phyloP scores from a whole-genome alignment of 2,888 invertebrate species.

The Xanthorhoe spadicearia region DNA sequence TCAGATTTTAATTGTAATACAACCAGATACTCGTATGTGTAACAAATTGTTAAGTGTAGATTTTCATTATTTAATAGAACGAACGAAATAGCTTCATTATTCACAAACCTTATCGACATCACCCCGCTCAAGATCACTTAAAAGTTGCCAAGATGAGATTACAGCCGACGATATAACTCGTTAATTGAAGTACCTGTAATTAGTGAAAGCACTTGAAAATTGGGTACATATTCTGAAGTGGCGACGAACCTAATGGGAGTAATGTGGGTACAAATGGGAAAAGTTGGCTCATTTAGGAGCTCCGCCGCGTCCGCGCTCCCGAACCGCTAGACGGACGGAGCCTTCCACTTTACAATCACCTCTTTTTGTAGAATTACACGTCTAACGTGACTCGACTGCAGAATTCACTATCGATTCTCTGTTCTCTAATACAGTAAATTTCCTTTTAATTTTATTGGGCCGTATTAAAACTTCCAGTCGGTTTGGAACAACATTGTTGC shows the following conservation, averaged over 20 bases:
- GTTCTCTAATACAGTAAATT: slow-evolving; percentile 55
- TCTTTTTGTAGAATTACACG: slow-evolving; percentile 74
- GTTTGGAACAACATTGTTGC: slow-evolving; percentile 43
- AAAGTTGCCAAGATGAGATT: slow-evolving; percentile 61
- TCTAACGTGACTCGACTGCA: slow-evolving; percentile 67
- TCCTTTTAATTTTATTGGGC: slow-evolving; percentile 57
- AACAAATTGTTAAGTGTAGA: too few relatives aligned
- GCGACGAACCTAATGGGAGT: slow-evolving; percentile 76
- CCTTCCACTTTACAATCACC: slow-evolving; percentile 72
- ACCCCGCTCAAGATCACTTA: slow-evolving; percentile 45
- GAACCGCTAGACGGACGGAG: slow-evolving; percentile 54
- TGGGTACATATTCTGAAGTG: slow-evolving; percentile 68
- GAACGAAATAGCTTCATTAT: slow-evolving; percentile 13
- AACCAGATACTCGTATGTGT: too few relatives aligned
- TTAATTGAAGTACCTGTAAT: slow-evolving; percentile 75
- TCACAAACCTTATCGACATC: background rate
- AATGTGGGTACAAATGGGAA: slow-evolving; percentile 80
- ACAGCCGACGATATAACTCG: slow-evolving; percentile 65
- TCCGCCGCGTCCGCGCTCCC: slow-evolving; percentile 58
- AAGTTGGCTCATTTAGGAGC: slow-evolving; percentile 77
- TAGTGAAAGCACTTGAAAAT: slow-evolving; percentile 66
- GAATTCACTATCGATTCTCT: slow-evolving; percentile 47
- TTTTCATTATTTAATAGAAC: background rate
- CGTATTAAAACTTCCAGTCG: slow-evolving; percentile 46
- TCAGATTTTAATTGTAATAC: too few relatives aligned